phyloP scores from a whole-genome alignment of 2,113 vertebrate genomes.

The Ictalurus punctatus region DNA sequence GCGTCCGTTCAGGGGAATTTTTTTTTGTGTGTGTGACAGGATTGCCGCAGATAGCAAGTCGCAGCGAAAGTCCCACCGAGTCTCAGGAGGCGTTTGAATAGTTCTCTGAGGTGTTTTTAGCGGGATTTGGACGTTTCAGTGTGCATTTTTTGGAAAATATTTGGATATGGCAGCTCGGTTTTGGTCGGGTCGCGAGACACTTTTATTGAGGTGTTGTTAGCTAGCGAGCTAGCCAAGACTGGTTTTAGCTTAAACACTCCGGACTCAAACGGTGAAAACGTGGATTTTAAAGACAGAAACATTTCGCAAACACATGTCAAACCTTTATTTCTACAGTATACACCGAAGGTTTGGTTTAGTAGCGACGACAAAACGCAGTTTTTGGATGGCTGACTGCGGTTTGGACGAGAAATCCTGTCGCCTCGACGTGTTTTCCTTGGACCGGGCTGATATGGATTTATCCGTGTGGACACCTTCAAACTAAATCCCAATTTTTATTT shows the following conservation, averaged over 20 bases:
- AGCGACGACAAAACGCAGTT: not conserved
- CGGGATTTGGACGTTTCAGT: not conserved
- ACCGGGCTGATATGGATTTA: conserved; percentile 9
- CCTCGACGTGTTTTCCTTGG: not conserved
- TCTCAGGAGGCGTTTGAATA: not conserved
- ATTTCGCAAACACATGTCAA: not conserved
- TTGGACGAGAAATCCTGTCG: not conserved
- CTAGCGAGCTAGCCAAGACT: conserved; percentile 23
- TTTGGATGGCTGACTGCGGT: no score
- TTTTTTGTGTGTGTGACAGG: conserved; percentile 19
- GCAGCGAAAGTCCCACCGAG: not conserved
- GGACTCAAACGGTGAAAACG: not conserved
- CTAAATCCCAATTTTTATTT: not conserved
- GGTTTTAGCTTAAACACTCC: conserved; percentile 4
- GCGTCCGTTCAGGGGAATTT: conserved; percentile 34
- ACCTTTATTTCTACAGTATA: not conserved
- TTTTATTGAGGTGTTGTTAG: conserved; percentile 25
- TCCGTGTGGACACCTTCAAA: not conserved
- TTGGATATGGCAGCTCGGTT: conserved; percentile 25
- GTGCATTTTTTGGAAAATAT: not conserved
- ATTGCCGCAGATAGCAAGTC: conserved; percentile 22
- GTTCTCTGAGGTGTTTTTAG: not conserved
- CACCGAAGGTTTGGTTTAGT: not conserved
- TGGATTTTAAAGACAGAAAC: not conserved
- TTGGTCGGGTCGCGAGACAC: conserved; percentile 19